Evolutionary conservation across 1,140 invertebrate species (phyloP).

Genomic region (Hylaeus anthracinus): DNA sequence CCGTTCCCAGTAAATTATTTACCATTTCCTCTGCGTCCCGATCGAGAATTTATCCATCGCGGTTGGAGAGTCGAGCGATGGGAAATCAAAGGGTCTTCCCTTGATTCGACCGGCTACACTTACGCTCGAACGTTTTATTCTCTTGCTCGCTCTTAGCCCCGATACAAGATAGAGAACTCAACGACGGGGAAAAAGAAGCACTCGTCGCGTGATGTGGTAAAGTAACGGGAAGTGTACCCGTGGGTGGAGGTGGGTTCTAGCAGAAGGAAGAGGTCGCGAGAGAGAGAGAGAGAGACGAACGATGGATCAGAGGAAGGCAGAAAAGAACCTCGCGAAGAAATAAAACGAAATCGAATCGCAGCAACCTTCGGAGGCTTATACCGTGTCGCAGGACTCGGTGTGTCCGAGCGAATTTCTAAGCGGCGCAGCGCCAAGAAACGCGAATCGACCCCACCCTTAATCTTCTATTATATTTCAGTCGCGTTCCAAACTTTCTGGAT

Average conservation of each 20-base stretch:
- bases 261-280: not conserved
- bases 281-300: conserved; percentile 19
- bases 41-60: conserved; percentile 28
- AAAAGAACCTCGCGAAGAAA: conserved; percentile 50
- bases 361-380: conserved; percentile 45
- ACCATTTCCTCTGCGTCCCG: not conserved
- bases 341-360: conserved; percentile 64
- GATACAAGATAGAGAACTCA: conserved; percentile 38
- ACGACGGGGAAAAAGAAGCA: conserved; percentile 26
- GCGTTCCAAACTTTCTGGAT: conserved; percentile 21
- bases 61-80: conserved; percentile 5
- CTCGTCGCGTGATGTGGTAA: conserved; percentile 49
- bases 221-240: conserved; percentile 46
- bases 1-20: not conserved
- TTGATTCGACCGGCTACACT: conserved; percentile 30
- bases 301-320: not conserved
- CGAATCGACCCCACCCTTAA: not conserved
- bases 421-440: not conserved
- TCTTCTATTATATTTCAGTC: not conserved
- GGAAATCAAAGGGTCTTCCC: conserved; percentile 33
- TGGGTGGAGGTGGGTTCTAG: conserved; percentile 8
- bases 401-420: conserved; percentile 48
- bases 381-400: conserved; percentile 18
- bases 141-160: conserved; percentile 6
- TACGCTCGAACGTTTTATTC: conserved; percentile 32